Evolutionary conservation across 2,797 vertebrate species (phyloP).

Genomic region (Typhlichthys eigenmanni): DNA sequence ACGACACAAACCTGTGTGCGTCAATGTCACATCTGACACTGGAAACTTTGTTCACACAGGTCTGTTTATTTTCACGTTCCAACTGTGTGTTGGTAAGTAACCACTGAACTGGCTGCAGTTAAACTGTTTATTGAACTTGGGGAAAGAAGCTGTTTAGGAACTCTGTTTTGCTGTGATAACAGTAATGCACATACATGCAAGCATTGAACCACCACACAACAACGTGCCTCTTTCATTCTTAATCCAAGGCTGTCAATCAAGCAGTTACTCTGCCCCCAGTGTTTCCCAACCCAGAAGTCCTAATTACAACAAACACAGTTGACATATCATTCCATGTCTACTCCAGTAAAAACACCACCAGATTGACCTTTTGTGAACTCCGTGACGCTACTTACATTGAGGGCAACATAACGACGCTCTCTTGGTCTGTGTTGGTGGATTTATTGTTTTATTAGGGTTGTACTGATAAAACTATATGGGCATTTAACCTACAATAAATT

Average conservation of each 20-base stretch:
- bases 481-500: slow-evolving; percentile 4
- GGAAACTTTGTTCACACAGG: slow-evolving; percentile 13
- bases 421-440: too few relatives aligned
- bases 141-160: slow-evolving; percentile 5
- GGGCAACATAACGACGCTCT: too few relatives aligned
- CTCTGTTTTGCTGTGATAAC: slow-evolving; percentile 10
- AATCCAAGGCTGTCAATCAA: slow-evolving; percentile 11
- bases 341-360: slow-evolving; percentile 15
- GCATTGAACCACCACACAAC: slow-evolving; percentile 1
- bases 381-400: background rate
- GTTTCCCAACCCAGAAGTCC: background rate
- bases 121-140: slow-evolving; percentile 1
- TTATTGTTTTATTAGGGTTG: too few relatives aligned
- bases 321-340: slow-evolving; percentile 16
- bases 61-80: slow-evolving; percentile 7
- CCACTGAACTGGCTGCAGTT: background rate
- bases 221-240: background rate
- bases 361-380: background rate
- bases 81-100: slow-evolving; percentile 4
- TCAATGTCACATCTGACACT: background rate
- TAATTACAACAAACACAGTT: slow-evolving; percentile 17
- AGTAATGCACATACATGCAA: slow-evolving; percentile 8
- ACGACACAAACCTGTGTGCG: background rate
- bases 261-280: background rate
- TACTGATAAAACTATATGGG: too few relatives aligned